Percentiles rank a stretch among this genome's conserved stretches.
These are phyloP conservation scores for Diorhabda sublineata DNA, from an alignment of 1,140 invertebrate genomes.

Conservation along the genomic window DNA sequence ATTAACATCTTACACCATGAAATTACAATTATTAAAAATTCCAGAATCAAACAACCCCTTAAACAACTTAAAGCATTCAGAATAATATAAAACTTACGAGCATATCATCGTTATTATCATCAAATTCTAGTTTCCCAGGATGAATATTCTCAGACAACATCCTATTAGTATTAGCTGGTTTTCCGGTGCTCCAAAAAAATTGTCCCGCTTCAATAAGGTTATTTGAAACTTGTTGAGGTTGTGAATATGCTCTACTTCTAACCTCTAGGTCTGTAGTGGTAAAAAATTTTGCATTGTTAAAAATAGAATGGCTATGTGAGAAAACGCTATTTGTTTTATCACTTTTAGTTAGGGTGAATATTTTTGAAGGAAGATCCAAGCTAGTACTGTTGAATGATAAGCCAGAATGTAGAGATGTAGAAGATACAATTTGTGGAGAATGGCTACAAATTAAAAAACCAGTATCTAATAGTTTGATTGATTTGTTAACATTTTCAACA, in stretches of 20 bases:
- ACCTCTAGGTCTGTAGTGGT: neutral
- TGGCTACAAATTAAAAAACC: constrained; percentile 3
- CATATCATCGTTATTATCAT: constrained; percentile 8
- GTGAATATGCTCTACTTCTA: neutral
- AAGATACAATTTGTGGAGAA: neutral
- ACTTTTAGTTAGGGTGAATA: constrained; percentile 4
- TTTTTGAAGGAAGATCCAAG: constrained; percentile 12
- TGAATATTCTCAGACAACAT: neutral
- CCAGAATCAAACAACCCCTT: too few species aligned
- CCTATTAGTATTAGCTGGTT: too few species aligned
- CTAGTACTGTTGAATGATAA: constrained; percentile 9
- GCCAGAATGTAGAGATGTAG: neutral
- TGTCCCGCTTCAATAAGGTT: neutral
- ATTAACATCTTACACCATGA: too few species aligned
- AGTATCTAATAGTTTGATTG: constrained; percentile 4
- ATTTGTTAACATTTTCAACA: constrained; percentile 1
- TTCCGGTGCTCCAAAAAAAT: constrained; percentile 5
- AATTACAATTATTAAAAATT: too few species aligned
- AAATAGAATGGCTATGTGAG: neutral
- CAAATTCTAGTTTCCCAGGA: constrained; percentile 5
- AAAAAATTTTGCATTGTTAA: constrained; percentile 1
- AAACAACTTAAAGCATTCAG: too few species aligned
- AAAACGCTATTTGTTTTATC: neutral
- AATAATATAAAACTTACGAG: constrained; percentile 1
- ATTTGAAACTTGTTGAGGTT: neutral